These are phyloP conservation scores for Cynodonichthys magdalenae DNA, from an alignment of 2,797 vertebrate species.

Conservation along the genomic window DNA sequence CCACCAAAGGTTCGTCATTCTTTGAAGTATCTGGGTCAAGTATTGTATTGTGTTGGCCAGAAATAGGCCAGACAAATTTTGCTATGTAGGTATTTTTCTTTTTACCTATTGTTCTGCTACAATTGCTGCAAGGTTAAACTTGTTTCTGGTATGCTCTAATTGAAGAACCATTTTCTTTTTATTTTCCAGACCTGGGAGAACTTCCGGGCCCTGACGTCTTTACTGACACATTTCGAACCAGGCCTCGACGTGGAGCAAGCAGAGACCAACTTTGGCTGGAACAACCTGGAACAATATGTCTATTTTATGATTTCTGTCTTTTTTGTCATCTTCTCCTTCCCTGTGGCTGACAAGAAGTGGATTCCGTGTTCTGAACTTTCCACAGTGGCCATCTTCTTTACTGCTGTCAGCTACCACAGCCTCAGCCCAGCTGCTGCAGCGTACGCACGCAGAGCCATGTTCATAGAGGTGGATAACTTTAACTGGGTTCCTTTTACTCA, in stretches of 20 bases:
- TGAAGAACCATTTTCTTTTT: conserved; percentile 20
- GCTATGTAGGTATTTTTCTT: too few species aligned
- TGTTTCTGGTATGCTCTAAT: neutral
- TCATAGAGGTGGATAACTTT: conserved; percentile 81
- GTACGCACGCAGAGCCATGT: conserved; percentile 86
- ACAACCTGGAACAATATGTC: conserved; percentile 92
- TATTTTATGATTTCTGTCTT: conserved; percentile 94
- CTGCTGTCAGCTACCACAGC: conserved; percentile 90
- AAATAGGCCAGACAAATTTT: too few species aligned
- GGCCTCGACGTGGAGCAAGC: conserved; percentile 94
- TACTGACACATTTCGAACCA: conserved; percentile 92
- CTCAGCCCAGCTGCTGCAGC: conserved; percentile 86
- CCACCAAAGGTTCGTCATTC: too few species aligned
- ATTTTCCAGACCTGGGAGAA: conserved; percentile 90
- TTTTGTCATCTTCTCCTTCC: conserved; percentile 96
- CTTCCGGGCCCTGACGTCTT: conserved; percentile 89
- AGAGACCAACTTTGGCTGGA: conserved; percentile 95
- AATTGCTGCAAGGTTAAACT: too few species aligned
- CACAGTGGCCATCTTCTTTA: conserved; percentile 90
- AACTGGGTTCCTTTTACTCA: too few species aligned
- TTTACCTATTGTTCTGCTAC: too few species aligned
- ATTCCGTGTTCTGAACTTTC: conserved; percentile 96
- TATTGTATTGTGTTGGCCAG: too few species aligned
- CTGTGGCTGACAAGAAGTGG: conserved; percentile 92
- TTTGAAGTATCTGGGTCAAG: too few species aligned